A percentile compares a stretch with the other conserved stretches of the same genome.
Evolutionary conservation across 2,797 vertebrate genomes (phyloP).

Genomic region (Sebastes dallii): DNA sequence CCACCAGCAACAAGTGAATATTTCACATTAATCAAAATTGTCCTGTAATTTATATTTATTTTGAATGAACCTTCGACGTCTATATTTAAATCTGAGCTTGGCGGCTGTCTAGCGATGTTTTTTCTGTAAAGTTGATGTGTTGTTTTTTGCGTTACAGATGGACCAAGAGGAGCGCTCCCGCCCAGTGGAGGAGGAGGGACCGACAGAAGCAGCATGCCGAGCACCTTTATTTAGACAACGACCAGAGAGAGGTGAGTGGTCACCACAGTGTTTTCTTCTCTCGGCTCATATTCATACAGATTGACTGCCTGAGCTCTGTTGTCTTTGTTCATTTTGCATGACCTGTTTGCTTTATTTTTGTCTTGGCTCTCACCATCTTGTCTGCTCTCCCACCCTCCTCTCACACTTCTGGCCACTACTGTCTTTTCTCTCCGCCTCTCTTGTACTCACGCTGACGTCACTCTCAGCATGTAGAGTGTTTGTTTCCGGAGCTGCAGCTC

Average conservation of each 20-base stretch:
- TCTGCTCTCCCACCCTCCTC: constrained; percentile 30
- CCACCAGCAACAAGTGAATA: constrained; percentile 95
- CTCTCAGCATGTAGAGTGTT: constrained; percentile 88
- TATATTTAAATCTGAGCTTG: background rate
- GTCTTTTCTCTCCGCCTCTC: constrained; percentile 51
- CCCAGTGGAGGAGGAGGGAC: constrained; percentile 96
- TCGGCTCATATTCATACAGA: constrained; percentile 12
- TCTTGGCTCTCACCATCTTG: constrained; percentile 29
- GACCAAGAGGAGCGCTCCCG: constrained; percentile 97
- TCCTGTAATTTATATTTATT: background rate
- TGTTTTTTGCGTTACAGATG: constrained; percentile 81
- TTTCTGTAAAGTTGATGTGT: background rate
- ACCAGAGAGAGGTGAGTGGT: constrained; percentile 94
- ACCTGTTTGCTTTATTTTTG: constrained; percentile 47
- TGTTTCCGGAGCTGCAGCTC: constrained; percentile 89
- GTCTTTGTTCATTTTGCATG: constrained; percentile 53
- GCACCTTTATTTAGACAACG: constrained; percentile 96
- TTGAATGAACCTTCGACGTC: background rate
- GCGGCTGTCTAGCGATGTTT: background rate
- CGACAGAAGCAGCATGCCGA: constrained; percentile 97
- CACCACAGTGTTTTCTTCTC: background rate
- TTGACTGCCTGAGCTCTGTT: constrained; percentile 18
- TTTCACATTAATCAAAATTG: background rate
- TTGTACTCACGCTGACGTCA: constrained; percentile 48
- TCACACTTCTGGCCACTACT: constrained; percentile 35